Percentiles rank a stretch among this genome's conserved stretches.
These are phyloP conservation scores for Drosophila tripunctata DNA, from an alignment of 2,888 invertebrate species.

Conservation along the genomic window DNA sequence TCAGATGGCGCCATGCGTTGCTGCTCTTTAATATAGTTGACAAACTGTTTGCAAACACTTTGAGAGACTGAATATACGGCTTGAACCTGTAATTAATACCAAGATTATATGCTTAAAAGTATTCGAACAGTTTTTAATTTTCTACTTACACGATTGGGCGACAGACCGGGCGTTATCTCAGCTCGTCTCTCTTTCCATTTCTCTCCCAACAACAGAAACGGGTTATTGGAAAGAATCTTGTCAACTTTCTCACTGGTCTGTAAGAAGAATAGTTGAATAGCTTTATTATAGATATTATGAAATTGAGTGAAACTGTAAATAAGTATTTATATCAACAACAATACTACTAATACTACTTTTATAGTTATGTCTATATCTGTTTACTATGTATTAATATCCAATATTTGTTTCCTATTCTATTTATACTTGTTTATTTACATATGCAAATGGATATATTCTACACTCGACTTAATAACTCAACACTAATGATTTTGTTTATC, in stretches of 20 bases:
- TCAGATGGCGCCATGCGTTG: slow-evolving; percentile 64
- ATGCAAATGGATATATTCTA: too few species aligned
- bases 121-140: neutral
- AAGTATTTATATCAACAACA: too few species aligned
- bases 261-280: neutral
- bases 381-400: too few species aligned
- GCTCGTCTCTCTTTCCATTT: slow-evolving; percentile 85
- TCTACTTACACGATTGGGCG: slow-evolving; percentile 84
- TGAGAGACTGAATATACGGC: slow-evolving; percentile 84
- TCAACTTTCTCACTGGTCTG: slow-evolving; percentile 79
- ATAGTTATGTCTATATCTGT: too few species aligned
- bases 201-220: slow-evolving; percentile 84
- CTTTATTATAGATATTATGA: too few species aligned
- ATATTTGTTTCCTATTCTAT: too few species aligned
- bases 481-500: too few species aligned
- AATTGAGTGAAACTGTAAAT: too few species aligned
- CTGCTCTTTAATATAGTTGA: slow-evolving; percentile 82
- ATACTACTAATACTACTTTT: too few species aligned
- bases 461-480: too few species aligned
- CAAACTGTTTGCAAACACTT: slow-evolving; percentile 83
- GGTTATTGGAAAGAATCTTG: slow-evolving; percentile 84
- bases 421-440: too few species aligned
- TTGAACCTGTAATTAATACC: slow-evolving; percentile 74
- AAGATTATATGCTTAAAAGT: neutral
- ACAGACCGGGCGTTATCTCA: slow-evolving; percentile 85